These are phyloP conservation scores for Passer montanus DNA, from an alignment of 2,113 vertebrate species.

Conservation along the genomic window DNA sequence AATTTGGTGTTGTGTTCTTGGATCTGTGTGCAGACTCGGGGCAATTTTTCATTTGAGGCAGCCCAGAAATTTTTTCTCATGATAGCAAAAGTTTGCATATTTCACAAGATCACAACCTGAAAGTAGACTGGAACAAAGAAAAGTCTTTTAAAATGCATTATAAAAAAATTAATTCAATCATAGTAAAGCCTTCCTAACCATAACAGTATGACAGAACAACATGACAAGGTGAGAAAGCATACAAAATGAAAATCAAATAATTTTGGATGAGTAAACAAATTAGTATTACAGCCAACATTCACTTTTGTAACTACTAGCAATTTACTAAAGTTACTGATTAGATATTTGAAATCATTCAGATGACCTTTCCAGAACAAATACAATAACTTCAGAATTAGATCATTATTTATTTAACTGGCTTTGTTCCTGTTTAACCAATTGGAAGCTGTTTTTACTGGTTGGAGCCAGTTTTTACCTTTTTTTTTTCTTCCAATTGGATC, in stretches of 20 bases:
- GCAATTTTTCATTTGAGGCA: not conserved
- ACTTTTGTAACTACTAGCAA: not conserved
- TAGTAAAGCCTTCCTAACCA: not conserved
- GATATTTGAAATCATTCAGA: not conserved
- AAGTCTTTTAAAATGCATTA: not conserved
- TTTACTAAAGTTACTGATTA: not conserved
- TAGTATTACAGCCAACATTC: not conserved
- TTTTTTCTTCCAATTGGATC: not conserved
- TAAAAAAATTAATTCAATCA: not conserved
- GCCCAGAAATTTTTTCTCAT: not conserved
- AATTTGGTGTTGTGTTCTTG: not conserved
- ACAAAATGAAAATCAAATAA: not conserved
- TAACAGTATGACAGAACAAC: not conserved
- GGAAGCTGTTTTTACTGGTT: not conserved
- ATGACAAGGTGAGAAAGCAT: not conserved
- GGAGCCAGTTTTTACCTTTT: not conserved
- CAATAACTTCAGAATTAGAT: not conserved
- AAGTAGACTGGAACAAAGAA: not conserved
- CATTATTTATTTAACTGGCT: not conserved
- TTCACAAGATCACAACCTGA: not conserved
- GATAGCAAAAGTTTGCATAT: not conserved
- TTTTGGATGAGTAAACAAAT: not conserved
- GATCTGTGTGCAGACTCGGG: not conserved
- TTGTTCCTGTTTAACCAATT: accelerated
- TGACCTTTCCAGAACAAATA: not conserved